Percentiles rank a stretch among this genome's conserved stretches.
Conservation (phyloP, 2,797 vertebrate genomes). For the Bradypus variegatus region DNA sequence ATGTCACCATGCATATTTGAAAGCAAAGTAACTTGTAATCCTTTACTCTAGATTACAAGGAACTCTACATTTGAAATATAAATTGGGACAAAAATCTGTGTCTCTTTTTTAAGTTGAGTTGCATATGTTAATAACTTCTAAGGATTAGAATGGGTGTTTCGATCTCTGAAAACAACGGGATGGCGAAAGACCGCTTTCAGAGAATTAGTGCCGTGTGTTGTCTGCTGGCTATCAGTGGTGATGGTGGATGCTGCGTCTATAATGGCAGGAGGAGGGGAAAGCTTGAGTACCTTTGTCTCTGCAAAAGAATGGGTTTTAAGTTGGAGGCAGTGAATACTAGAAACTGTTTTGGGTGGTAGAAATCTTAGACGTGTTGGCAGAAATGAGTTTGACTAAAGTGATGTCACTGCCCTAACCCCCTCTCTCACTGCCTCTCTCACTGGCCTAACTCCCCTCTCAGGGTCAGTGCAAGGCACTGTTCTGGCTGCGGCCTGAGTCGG, state of each 20-base stretch:
- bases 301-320: neutral
- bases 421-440: too few relatives aligned
- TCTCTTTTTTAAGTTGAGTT: slow-evolving; percentile 18
- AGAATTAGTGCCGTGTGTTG: neutral
- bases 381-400: slow-evolving; percentile 20
- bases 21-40: neutral
- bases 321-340: neutral
- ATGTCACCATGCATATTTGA: neutral
- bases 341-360: neutral
- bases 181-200: neutral
- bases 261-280: neutral
- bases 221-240: neutral
- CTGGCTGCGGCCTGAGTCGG: slow-evolving; percentile 32
- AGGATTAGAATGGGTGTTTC: neutral
- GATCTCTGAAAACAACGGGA: neutral
- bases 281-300: slow-evolving; percentile 7
- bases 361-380: neutral
- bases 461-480: slow-evolving; percentile 34
- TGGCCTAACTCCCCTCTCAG: slow-evolving; percentile 29
- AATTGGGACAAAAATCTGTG: neutral
- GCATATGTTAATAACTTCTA: neutral
- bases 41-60: neutral
- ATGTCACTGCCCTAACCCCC: neutral
- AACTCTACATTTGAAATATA: neutral
- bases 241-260: neutral